A percentile compares a stretch with the other conserved stretches of the same genome.
phyloP scores from a whole-genome alignment of 2,888 invertebrate species.

The Gortyna flavago region DNA sequence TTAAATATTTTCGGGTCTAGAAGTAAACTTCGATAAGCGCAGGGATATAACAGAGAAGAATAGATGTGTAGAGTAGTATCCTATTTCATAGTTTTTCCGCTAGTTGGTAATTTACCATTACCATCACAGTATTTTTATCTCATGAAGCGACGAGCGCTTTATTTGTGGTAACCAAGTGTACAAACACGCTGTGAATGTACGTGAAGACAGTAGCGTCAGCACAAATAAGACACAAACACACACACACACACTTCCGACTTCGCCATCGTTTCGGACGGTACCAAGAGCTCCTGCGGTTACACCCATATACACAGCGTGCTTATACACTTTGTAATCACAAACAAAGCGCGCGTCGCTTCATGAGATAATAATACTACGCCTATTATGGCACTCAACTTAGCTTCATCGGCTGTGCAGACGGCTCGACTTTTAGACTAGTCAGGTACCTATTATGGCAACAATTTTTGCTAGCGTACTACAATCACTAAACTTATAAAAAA shows the following conservation, averaged over 20 bases:
- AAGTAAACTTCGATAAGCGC: neutral
- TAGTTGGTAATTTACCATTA: neutral
- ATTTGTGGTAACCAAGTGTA: neutral
- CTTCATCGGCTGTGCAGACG: neutral
- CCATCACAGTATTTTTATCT: neutral
- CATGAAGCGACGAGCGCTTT: neutral
- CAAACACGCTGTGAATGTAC: neutral
- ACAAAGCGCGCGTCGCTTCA: neutral
- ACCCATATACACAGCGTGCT: neutral
- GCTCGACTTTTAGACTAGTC: neutral
- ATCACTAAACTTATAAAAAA: neutral
- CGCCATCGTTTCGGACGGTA: neutral
- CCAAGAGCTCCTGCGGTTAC: neutral
- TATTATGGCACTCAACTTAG: neutral
- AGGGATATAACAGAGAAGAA: neutral
- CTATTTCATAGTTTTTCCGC: neutral
- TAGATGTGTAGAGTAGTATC: neutral
- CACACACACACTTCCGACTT: neutral
- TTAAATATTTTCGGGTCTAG: neutral
- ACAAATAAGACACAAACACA: no score
- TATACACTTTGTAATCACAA: neutral
- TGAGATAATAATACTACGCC: neutral
- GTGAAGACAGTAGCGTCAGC: neutral
- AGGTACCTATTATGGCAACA: constrained; percentile 10
- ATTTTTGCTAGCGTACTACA: neutral